Conservation (phyloP, 2,888 invertebrate genomes). For the Octonoba sinensis region DNA sequence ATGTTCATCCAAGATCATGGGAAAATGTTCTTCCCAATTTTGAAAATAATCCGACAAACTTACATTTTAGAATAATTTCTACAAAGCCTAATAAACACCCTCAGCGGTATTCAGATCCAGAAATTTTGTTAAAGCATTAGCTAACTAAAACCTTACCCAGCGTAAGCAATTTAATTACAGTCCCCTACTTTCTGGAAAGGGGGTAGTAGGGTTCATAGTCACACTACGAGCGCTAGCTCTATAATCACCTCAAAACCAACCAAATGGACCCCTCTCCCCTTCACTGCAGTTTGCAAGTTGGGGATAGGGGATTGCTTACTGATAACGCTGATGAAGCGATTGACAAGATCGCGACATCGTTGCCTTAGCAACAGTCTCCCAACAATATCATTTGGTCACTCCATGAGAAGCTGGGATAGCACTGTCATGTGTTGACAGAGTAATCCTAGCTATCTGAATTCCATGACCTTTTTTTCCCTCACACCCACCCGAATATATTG, state of each 20-base stretch:
- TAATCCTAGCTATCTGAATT: slow-evolving; percentile 56
- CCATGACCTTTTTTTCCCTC: slow-evolving; percentile 30
- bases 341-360: slow-evolving; percentile 61
- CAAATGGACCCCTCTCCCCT: slow-evolving; percentile 24
- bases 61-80: no score
- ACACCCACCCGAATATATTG: no score
- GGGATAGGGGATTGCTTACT: slow-evolving; percentile 38
- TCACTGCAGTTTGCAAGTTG: slow-evolving; percentile 11
- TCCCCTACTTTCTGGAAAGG: no score
- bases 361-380: slow-evolving; percentile 25
- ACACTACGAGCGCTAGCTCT: slow-evolving; percentile 2
- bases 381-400: slow-evolving; percentile 57
- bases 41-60: no score
- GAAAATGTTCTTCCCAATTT: no score
- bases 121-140: no score
- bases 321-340: slow-evolving; percentile 62
- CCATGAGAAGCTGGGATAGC: slow-evolving; percentile 28
- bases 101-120: no score
- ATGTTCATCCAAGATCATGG: no score
- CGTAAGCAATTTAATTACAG: no score
- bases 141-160: no score
- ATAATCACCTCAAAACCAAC: slow-evolving; percentile 52
- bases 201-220: no score
- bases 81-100: no score
- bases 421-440: slow-evolving; percentile 55